These are phyloP conservation scores for Chelon auratus DNA, from an alignment of 2,797 vertebrate species.

Conservation along the genomic window DNA sequence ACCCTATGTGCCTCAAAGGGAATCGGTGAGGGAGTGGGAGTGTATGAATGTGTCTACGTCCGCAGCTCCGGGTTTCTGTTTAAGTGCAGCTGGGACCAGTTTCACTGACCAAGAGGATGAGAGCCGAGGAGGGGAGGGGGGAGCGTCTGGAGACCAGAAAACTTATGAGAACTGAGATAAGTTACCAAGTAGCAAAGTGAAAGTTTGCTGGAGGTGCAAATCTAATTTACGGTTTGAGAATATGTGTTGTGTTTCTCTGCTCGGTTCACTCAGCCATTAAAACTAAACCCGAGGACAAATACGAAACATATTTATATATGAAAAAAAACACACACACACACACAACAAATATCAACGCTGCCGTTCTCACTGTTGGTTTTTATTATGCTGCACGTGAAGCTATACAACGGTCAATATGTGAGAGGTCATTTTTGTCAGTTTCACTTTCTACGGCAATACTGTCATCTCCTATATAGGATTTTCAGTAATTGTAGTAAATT, in stretches of 20 bases:
- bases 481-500: conserved; percentile 49
- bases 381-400: conserved; percentile 60
- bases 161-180: conserved; percentile 82
- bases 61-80: conserved; percentile 82
- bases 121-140: conserved; percentile 37
- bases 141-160: conserved; percentile 72
- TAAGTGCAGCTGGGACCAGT: conserved; percentile 83
- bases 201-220: conserved; percentile 84
- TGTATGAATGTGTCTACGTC: conserved; percentile 85
- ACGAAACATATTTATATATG: conserved; percentile 33
- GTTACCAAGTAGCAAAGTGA: conserved; percentile 80
- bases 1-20: conserved; percentile 75
- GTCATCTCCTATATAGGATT: conserved; percentile 39
- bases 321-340: conserved; percentile 8
- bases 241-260: conserved; percentile 73
- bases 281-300: conserved; percentile 80
- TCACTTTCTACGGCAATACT: conserved; percentile 56
- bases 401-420: conserved; percentile 72
- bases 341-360: conserved; percentile 61
- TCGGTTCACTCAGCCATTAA: conserved; percentile 76
- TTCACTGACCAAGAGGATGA: conserved; percentile 81
- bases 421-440: conserved; percentile 71
- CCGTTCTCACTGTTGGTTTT: conserved; percentile 52
- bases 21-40: conserved; percentile 74
- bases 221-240: conserved; percentile 79